phyloP scores from a whole-genome alignment of 2,888 invertebrate genomes.

The Lepetodrilus schrolli region DNA sequence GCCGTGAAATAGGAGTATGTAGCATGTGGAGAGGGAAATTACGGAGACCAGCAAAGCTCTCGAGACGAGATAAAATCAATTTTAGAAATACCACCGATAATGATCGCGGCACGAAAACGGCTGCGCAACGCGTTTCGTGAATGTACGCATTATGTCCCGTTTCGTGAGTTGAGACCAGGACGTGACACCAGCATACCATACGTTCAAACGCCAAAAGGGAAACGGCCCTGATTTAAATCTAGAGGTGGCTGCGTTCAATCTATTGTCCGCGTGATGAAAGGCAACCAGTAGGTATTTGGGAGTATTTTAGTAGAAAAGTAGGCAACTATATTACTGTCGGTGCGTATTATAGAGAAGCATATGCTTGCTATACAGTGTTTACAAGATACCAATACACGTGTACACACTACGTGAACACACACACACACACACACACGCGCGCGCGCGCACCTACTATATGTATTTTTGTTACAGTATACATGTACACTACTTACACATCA shows the following conservation, averaged over 20 bases:
- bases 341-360: too few relatives aligned
- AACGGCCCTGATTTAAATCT: neutral
- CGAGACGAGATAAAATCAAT: slow-evolving; percentile 26
- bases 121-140: neutral
- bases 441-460: too few relatives aligned
- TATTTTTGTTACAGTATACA: too few relatives aligned
- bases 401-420: too few relatives aligned
- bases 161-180: neutral
- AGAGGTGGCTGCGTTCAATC: neutral
- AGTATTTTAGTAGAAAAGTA: too few relatives aligned
- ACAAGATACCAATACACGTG: too few relatives aligned
- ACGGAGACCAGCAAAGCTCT: slow-evolving; percentile 19
- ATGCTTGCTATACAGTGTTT: too few relatives aligned
- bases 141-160: neutral
- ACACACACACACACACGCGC: too few relatives aligned
- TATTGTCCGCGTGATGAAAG: neutral
- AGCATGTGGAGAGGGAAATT: slow-evolving; percentile 26
- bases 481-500: too few relatives aligned
- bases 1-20: slow-evolving; percentile 23
- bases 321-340: too few relatives aligned
- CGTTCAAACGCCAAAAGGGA: slow-evolving; percentile 4
- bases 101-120: slow-evolving; percentile 8
- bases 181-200: neutral
- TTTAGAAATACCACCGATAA: slow-evolving; percentile 23
- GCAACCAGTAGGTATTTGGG: too few relatives aligned